Conservation (phyloP, 2,113 vertebrate genomes). For the Phylloscopus trochilus region DNA sequence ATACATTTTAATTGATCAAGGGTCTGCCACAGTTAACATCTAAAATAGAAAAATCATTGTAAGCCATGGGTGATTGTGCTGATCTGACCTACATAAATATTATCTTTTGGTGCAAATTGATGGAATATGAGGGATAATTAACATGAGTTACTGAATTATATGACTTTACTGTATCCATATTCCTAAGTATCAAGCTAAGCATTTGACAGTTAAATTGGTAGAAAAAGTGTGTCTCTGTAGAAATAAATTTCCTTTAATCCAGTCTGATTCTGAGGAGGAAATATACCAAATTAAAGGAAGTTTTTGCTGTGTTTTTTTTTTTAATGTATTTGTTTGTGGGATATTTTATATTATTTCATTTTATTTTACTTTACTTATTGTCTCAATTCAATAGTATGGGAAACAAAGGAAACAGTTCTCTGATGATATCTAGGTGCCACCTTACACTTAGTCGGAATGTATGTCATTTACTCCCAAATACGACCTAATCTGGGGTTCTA, state of each 20-base stretch:
- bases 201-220: background rate
- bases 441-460: background rate
- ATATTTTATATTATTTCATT: too few species aligned
- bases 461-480: background rate
- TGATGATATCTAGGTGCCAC: background rate
- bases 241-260: background rate
- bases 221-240: background rate
- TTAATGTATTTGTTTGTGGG: fast-evolving
- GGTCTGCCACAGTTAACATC: background rate
- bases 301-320: background rate
- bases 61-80: background rate
- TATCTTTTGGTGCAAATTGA: background rate
- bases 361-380: background rate
- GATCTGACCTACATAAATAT: background rate
- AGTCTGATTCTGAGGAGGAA: background rate
- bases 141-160: background rate
- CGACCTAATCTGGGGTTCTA: background rate
- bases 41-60: background rate
- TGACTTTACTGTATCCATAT: background rate
- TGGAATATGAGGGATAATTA: background rate
- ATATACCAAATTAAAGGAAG: background rate
- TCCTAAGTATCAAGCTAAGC: background rate
- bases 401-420: background rate
- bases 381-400: background rate
- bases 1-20: background rate